Conservation (phyloP, 2,797 vertebrate species). For the Myotis vivesi region DNA sequence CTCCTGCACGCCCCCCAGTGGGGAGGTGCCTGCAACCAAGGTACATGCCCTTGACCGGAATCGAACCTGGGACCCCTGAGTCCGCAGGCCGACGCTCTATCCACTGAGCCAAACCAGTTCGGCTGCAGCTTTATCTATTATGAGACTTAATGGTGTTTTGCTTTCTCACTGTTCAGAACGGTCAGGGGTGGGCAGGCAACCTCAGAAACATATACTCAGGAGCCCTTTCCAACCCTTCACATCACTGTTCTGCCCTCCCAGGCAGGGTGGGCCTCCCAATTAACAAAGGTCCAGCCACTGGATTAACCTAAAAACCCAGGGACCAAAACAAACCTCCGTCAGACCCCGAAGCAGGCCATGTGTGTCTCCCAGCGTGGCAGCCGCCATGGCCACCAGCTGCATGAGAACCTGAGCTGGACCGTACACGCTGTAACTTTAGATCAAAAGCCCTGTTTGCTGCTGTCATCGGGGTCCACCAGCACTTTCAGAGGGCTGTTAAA, state of each 20-base stretch:
- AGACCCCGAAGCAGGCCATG: not conserved
- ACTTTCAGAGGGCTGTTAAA: not conserved
- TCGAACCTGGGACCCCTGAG: too few relatives aligned
- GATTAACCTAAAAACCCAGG: slow-evolving; percentile 56
- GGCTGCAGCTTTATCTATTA: not conserved
- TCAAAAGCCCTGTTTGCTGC: not conserved
- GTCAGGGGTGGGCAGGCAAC: not conserved
- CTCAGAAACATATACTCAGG: not conserved
- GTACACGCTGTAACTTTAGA: not conserved
- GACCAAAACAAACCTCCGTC: slow-evolving; percentile 43
- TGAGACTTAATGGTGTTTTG: not conserved
- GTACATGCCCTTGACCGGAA: too few relatives aligned
- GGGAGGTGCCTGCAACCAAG: too few relatives aligned
- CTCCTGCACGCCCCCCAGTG: too few relatives aligned
- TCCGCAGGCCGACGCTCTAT: too few relatives aligned
- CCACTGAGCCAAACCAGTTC: too few relatives aligned
- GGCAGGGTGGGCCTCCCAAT: slow-evolving; percentile 56
- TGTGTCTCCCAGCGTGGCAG: not conserved
- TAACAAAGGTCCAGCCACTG: slow-evolving; percentile 39
- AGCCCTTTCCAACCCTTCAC: not conserved
- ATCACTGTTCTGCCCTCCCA: not conserved
- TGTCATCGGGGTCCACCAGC: accelerated
- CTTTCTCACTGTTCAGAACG: not conserved
- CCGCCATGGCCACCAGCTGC: not conserved
- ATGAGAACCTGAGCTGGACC: not conserved